phyloP scores from a whole-genome alignment of 2,888 invertebrate genomes.

The Ophraella communa region DNA sequence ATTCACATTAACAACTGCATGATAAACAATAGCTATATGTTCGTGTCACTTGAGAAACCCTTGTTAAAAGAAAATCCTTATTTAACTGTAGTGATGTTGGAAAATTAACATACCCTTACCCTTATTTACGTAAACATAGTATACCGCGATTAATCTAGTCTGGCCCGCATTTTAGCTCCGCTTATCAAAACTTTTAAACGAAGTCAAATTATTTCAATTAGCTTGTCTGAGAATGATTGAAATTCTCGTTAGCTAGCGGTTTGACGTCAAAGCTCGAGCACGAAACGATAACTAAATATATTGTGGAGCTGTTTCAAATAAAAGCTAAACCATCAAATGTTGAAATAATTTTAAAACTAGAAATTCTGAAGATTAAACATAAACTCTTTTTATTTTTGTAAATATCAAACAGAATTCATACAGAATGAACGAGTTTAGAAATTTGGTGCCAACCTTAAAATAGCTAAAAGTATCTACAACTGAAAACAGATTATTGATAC shows the following conservation, averaged over 20 bases:
- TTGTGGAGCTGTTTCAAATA: neutral
- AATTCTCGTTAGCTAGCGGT: conserved; percentile 12
- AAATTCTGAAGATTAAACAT: too few relatives aligned
- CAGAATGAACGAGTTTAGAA: too few relatives aligned
- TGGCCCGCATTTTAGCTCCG: conserved; percentile 24
- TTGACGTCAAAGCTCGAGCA: conserved; percentile 15
- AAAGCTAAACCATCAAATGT: neutral
- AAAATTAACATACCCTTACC: conserved; percentile 15
- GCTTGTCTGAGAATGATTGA: conserved; percentile 22
- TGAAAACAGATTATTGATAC: too few relatives aligned
- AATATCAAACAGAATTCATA: too few relatives aligned
- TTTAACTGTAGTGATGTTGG: conserved; percentile 4
- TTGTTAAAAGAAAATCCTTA: conserved; percentile 11
- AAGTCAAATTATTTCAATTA: conserved; percentile 28
- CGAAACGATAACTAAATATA: conserved; percentile 14
- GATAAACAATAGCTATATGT: neutral
- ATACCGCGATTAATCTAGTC: conserved; percentile 14
- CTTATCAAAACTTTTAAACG: conserved; percentile 30
- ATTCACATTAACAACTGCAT: neutral
- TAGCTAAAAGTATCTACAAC: too few relatives aligned
- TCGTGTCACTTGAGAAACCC: neutral
- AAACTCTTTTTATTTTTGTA: too few relatives aligned
- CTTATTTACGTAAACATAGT: conserved; percentile 11
- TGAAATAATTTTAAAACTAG: neutral
- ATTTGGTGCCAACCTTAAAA: too few relatives aligned